Evolutionary conservation across 2,888 invertebrate species (phyloP), one percentile per base, ranked within the genome.

Genomic region (Gastracanthus pulcherrimus): DNA sequence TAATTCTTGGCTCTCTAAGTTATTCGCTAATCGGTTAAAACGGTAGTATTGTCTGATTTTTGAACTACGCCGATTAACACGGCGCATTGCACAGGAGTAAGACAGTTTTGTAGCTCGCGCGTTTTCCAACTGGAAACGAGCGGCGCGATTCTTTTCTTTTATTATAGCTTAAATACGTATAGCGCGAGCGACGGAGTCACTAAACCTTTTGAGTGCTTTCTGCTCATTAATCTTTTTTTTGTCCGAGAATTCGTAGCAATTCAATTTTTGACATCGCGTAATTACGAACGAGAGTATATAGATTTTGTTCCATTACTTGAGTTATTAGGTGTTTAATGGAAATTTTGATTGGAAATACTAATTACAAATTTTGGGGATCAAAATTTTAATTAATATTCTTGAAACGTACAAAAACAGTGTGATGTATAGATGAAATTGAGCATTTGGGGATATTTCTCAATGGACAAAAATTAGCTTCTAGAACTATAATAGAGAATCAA

Each of bases 21-120:
- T 51, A 75, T 62, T 80, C 29, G 75, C 76, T 81, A 80, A 38
- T 71, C 48, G 51, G 34, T 76, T 72, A 76, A 75, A 80, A 80
- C 19, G 58, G 64, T 76, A 85, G 86, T 87, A 87, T 87, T 87
- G 87, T 87, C 87, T 84, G 83, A 82, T 85, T 86, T 84, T 86
- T 87, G 86, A 87, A 87, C 86, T 83, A 84, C 85, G 86, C 70
- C 84, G 75, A 77, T 58, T 16, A 23, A 55, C 51, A 36, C 67
- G 76, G 41, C 78, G 74, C 74, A 74, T 80, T 76, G 74, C 62
- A 74, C 82, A 80, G 76, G 48, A 58, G 66, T 75, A 62, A 55
- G 34, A 71, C 36, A 76, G 55, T 67, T 78, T 67, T 41, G 19
- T 58, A 72, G 70, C 69, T 64, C 75, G 62, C 29, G 9, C n/a